Evolutionary conservation across 2,113 vertebrate species (phyloP).

Genomic region (Menura novaehollandiae): DNA sequence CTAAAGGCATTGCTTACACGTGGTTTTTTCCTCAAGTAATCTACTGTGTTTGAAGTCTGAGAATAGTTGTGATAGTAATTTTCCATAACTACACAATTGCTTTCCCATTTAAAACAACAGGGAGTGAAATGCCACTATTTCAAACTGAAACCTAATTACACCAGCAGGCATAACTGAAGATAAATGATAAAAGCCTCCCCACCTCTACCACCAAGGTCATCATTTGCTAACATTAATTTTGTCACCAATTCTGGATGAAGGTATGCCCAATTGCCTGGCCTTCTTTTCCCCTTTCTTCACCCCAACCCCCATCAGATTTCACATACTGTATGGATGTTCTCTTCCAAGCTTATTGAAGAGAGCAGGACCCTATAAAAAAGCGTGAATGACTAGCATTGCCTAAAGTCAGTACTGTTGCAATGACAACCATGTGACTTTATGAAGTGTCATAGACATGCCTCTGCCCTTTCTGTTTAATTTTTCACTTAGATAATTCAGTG

Average conservation of each 20-base stretch:
- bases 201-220: neutral
- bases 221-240: neutral
- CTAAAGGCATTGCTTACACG: neutral
- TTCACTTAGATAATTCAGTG: neutral
- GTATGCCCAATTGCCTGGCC: neutral
- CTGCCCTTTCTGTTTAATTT: neutral
- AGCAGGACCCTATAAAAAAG: neutral
- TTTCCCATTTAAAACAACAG: neutral
- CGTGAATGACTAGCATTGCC: rapidly evolving
- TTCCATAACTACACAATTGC: neutral
- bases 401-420: neutral
- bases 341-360: neutral
- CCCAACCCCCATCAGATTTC: rapidly evolving
- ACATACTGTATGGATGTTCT: neutral
- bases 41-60: neutral
- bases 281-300: neutral
- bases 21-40: neutral
- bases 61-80: neutral
- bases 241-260: neutral
- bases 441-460: neutral
- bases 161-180: neutral
- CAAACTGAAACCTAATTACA: neutral
- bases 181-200: neutral
- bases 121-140: neutral
- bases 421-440: rapidly evolving